Evolutionary conservation across 2,113 vertebrate species (phyloP), one percentile per base, ranked within the genome.

Genomic region (Pionites leucogaster): DNA sequence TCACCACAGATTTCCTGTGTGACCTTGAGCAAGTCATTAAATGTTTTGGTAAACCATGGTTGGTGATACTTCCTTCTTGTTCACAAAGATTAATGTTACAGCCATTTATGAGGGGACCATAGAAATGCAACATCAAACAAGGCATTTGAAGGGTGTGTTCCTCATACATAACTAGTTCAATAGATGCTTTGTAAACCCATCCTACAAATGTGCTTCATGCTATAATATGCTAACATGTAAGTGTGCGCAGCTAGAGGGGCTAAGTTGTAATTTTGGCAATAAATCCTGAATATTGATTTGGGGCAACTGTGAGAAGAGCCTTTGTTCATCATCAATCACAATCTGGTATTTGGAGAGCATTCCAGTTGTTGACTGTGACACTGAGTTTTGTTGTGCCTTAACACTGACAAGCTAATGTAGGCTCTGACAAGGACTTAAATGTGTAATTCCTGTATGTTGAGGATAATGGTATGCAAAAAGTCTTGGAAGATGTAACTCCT

Each of bases 261-360:
- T 23, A 1, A 24, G 29, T 50, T 46, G 42, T 28, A 17, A 41
- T 72, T 85, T 47, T 69, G 65, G 17, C 16, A 15, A 6, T 50
- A 69, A 88, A 87, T 64, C 47, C 55, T 53, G 37, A 23, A 3
- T 33, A 17, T 20, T 69, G 44, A 65, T 88, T 65, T 68, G 67
- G 50, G 62, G 5, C 35, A 25, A 4, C 20, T 35, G 1, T 23
- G 46, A 47, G 55, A 72, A 91, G 20, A 86, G 10, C 25, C 15
- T 65, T 49, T 62, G 35, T 44, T 79, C 10, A 1, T 59, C 4
- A 0, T n/a, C 13, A 31, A 0, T 71, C 42, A 24, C 0, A 0
- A 68, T 12, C 17, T 47, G 2, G 3, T 41, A 25, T 47, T 88
- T 18, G 0, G 29, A 80, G 59, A 17, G 41, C 6, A 1, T 79